Evolutionary conservation across 2,888 invertebrate species (phyloP).

Genomic region (Scaptomyza polygonia): DNA sequence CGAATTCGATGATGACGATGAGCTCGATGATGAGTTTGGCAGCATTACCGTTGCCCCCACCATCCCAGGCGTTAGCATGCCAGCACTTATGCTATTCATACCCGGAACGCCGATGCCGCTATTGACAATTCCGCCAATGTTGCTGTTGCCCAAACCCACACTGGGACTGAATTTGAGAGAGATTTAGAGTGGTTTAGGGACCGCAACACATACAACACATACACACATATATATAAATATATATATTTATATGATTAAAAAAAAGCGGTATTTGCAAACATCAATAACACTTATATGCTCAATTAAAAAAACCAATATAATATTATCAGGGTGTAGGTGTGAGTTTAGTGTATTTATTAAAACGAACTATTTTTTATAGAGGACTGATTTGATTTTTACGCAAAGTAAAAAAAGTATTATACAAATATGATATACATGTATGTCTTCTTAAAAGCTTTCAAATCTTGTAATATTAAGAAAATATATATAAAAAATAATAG

Average conservation of each 20-base stretch:
- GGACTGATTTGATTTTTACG: too few relatives aligned
- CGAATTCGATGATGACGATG: conserved; percentile 82
- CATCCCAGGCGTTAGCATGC: conserved; percentile 83
- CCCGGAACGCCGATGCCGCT: conserved; percentile 39
- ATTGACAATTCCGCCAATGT: conserved; percentile 47
- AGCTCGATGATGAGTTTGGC: conserved; percentile 82
- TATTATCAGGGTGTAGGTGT: conserved; percentile 10
- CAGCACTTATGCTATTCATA: conserved; percentile 56
- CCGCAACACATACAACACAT: too few relatives aligned
- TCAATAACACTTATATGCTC: too few relatives aligned
- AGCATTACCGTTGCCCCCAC: conserved; percentile 81
- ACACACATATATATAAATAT: too few relatives aligned
- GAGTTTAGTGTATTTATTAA: neutral
- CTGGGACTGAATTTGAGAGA: conserved; percentile 63
- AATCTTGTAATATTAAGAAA: too few relatives aligned
- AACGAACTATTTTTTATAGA: too few relatives aligned
- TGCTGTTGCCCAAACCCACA: conserved; percentile 59
- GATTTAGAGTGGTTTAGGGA: neutral
- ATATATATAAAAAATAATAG: too few relatives aligned
- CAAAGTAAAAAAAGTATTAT: too few relatives aligned
- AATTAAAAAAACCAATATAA: too few relatives aligned
- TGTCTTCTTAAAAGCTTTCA: too few relatives aligned
- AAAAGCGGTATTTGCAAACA: too few relatives aligned
- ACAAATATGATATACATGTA: too few relatives aligned
- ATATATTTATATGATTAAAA: neutral